Evolutionary conservation across 2,797 vertebrate species (phyloP).

Genomic region (Heterohyrax brucei): DNA sequence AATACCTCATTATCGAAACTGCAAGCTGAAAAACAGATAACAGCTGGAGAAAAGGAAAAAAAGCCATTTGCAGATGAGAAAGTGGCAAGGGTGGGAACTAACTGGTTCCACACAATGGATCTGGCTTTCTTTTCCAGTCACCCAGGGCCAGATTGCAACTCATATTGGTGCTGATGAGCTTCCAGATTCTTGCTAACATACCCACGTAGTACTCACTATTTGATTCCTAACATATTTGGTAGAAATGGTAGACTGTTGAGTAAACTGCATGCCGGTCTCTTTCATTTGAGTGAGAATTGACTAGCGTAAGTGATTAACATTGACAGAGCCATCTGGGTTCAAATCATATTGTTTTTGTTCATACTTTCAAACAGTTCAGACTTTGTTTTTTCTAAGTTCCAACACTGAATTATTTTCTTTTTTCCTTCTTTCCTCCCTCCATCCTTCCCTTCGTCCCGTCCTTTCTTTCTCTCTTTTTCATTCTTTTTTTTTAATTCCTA

Average conservation of each 20-base stretch:
- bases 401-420: no score
- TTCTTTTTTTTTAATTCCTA: no score
- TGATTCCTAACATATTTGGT: conserved; percentile 61
- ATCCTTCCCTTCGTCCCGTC: no score
- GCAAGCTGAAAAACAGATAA: conserved; percentile 81
- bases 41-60: conserved; percentile 75
- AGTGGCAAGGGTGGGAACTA: conserved; percentile 59
- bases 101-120: conserved; percentile 52
- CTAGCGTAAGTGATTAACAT: no score
- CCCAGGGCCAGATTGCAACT: conserved; percentile 13
- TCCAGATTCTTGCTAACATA: conserved; percentile 41
- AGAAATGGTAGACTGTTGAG: conserved; percentile 74
- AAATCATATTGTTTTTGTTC: no score
- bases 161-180: not conserved
- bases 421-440: no score
- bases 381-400: no score
- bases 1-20: conserved; percentile 82
- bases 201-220: conserved; percentile 36
- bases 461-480: no score
- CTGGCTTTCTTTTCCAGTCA: conserved; percentile 66
- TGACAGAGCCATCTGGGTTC: no score
- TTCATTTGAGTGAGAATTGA: no score
- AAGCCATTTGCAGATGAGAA: conserved; percentile 69
- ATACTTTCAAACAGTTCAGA: no score
- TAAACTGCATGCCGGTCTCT: conserved; percentile 54